Base-by-base conservation (phyloP, 1,140 invertebrate genomes). In the Xylocopa sonorina region DNA sequence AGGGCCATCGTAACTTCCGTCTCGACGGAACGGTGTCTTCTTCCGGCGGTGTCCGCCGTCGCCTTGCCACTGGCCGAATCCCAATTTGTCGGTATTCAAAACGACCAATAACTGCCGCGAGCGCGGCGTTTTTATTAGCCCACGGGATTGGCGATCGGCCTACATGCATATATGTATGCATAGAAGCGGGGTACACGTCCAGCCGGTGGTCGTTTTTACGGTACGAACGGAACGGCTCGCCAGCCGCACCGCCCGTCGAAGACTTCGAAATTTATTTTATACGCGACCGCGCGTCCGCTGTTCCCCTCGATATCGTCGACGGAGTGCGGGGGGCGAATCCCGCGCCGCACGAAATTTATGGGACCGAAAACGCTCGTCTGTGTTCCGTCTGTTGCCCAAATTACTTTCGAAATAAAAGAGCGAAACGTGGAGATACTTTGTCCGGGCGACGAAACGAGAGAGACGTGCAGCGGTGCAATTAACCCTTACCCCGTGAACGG, bases 1-100 rank as follows among this genome's bases (percentile, higher is more conserved):
- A 83, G 57, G 51, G 18, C 68, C 68, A 51, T 84, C 67, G 48
- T 63, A 48, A 62, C 82, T 76, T 77, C 81, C 71, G 64, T 27
- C 4, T 24, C 29, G 32, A 6, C 16, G 18, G 24, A 34, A 21
- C 29, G 6, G 18, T 7, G 46, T 72, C 46, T 46, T 60, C 71
- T 51, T 29, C 18, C 34, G 21, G 3, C n/a, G 12, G 1, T 29
- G 41, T n/a, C 50, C 63, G 10, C n/a, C 29, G 29, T 53, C 18
- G 3, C 29, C 27, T n/a, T 24, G 29, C 64, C 21, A 24, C 24
- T 18, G 7, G 29, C 27, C 9, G 48, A 73, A 73, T 57, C 48
- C 66, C 55, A 78, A 71, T 62, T 78, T 71, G 46, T 21, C 55
- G 32, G 64, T 71, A 71, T 78, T 78, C 75, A 78, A 78, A 78